These are phyloP conservation scores for Patella vulgata DNA, from an alignment of 1,140 invertebrate genomes.

Conservation along the genomic window DNA sequence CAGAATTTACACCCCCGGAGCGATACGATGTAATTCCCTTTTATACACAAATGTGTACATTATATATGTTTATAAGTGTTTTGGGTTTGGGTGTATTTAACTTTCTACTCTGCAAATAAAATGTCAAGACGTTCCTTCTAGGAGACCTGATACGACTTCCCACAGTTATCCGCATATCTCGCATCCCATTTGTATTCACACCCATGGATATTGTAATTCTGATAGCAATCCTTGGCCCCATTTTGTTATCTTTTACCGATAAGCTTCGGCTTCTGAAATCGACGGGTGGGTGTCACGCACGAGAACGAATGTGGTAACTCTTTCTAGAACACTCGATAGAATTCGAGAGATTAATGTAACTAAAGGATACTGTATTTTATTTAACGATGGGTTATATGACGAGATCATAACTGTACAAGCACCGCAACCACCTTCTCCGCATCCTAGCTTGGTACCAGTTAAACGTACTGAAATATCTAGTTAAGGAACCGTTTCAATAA, in stretches of 20 bases:
- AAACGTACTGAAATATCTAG: constrained; percentile 61
- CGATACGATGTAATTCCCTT: too few relatives aligned
- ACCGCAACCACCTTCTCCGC: constrained; percentile 85
- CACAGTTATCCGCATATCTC: background rate
- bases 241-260: too few relatives aligned
- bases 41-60: too few relatives aligned
- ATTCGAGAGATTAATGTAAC: background rate
- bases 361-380: constrained; percentile 38
- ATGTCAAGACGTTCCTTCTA: too few relatives aligned
- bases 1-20: too few relatives aligned
- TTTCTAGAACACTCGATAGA: background rate
- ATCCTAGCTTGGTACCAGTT: constrained; percentile 80
- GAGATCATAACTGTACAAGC: constrained; percentile 78
- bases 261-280: too few relatives aligned
- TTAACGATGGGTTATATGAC: constrained; percentile 52
- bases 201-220: background rate
- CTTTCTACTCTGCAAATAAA: too few relatives aligned
- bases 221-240: too few relatives aligned
- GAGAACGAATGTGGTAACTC: background rate
- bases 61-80: too few relatives aligned
- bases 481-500: constrained; percentile 8
- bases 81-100: too few relatives aligned
- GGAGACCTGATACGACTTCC: too few relatives aligned
- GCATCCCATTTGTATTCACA: background rate
- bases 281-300: background rate